Conservation (phyloP, 2,113 vertebrate genomes). For the Poicephalus meyeri region DNA sequence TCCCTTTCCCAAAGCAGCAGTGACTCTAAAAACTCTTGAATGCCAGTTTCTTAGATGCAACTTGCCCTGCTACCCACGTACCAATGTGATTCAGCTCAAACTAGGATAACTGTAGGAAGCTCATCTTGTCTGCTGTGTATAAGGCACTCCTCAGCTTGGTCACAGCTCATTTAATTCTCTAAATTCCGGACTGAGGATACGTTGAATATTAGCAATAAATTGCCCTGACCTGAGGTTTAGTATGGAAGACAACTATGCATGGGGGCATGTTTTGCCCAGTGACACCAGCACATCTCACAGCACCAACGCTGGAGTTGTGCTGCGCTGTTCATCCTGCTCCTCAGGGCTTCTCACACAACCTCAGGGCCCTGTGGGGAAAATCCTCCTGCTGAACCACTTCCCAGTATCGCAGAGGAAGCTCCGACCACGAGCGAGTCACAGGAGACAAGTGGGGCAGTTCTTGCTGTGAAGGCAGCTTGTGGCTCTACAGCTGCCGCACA, state of each 20-base stretch:
- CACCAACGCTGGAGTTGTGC: neutral
- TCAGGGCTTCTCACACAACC: neutral
- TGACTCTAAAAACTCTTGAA: neutral
- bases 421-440: accelerated
- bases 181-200: neutral
- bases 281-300: neutral
- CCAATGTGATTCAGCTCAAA: neutral
- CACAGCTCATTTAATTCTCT: neutral
- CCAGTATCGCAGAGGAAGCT: neutral
- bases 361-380: neutral
- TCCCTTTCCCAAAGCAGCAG: neutral
- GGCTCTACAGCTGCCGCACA: neutral
- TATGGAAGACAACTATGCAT: accelerated
- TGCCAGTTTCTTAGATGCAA: neutral
- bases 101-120: neutral
- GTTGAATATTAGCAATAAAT: neutral
- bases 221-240: neutral
- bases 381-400: neutral
- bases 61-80: neutral
- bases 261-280: neutral
- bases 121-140: neutral
- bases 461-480: neutral
- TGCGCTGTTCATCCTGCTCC: neutral
- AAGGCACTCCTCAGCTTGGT: neutral
- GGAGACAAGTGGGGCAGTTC: accelerated